A percentile compares a stretch with the other conserved stretches of the same genome.
Evolutionary conservation across 2,113 vertebrate genomes (phyloP).

Genomic region (Hemichromis elongatus): DNA sequence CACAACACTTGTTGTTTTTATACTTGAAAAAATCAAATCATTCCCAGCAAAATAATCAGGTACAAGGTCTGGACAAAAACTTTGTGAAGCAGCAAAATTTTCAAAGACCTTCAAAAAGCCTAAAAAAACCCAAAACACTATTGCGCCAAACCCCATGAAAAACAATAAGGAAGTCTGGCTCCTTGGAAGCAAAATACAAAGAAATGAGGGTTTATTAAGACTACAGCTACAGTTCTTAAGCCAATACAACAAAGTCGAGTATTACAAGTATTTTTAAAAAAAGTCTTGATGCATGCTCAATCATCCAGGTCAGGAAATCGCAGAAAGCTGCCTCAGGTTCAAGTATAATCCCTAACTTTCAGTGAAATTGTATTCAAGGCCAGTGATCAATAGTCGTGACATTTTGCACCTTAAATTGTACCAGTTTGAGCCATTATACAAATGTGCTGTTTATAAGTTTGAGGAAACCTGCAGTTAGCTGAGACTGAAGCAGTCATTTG

Average conservation of each 20-base stretch:
- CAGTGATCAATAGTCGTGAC: background rate
- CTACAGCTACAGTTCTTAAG: no score
- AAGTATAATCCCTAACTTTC: background rate
- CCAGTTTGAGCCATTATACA: background rate
- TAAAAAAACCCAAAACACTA: accelerated
- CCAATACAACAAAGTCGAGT: no score
- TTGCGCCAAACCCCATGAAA: background rate
- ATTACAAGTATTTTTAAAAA: no score
- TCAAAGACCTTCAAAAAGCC: background rate
- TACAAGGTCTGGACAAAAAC: background rate
- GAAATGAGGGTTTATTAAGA: no score
- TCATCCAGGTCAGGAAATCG: no score
- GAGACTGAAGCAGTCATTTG: background rate
- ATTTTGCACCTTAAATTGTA: background rate
- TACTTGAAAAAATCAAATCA: background rate
- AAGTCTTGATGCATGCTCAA: no score
- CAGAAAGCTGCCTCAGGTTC: no score
- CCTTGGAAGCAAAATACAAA: background rate
- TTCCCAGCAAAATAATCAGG: background rate
- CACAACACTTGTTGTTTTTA: background rate
- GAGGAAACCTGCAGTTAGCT: background rate
- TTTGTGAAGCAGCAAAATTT: accelerated
- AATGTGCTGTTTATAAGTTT: background rate
- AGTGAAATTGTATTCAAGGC: background rate
- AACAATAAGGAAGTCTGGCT: background rate